These are phyloP conservation scores for Ectobius pallidus DNA, from an alignment of 2,888 invertebrate species.

Conservation along the genomic window DNA sequence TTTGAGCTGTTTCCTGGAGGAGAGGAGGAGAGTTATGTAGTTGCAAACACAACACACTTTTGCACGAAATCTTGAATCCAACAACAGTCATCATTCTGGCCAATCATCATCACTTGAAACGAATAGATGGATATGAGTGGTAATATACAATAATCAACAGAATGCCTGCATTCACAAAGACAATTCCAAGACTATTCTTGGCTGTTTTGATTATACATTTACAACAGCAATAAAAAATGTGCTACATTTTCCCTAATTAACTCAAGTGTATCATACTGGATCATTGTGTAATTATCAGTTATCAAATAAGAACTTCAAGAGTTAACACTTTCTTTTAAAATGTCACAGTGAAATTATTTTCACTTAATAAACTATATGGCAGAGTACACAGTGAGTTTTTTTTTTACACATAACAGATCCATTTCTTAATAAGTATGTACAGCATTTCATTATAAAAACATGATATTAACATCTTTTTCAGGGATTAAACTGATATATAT, in stretches of 20 bases:
- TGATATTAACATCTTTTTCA: no score
- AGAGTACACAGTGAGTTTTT: no score
- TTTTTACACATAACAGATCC: no score
- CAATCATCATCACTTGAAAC: constrained; percentile 24
- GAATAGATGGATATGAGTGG: constrained; percentile 11
- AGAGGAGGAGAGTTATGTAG: constrained; percentile 15
- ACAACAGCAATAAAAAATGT: constrained; percentile 23
- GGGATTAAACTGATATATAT: no score
- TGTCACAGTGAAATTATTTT: no score
- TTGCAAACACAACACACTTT: constrained; percentile 28
- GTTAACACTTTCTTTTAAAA: no score
- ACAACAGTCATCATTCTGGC: constrained; percentile 8
- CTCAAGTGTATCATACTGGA: constrained; percentile 4
- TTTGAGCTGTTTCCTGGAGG: constrained; percentile 15
- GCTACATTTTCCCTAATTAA: neutral
- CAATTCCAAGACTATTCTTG: constrained; percentile 6
- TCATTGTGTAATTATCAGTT: no score
- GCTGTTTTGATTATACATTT: constrained; percentile 24
- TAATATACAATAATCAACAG: constrained; percentile 18
- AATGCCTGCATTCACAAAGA: constrained; percentile 24
- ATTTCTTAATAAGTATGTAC: no score
- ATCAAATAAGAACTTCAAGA: no score
- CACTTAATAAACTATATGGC: no score
- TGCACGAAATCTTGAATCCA: constrained; percentile 17
- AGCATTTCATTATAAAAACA: no score